Evolutionary conservation across 1,140 invertebrate genomes (phyloP), one percentile per base, ranked within the genome.

Genomic region (Marisa cornuarietis): DNA sequence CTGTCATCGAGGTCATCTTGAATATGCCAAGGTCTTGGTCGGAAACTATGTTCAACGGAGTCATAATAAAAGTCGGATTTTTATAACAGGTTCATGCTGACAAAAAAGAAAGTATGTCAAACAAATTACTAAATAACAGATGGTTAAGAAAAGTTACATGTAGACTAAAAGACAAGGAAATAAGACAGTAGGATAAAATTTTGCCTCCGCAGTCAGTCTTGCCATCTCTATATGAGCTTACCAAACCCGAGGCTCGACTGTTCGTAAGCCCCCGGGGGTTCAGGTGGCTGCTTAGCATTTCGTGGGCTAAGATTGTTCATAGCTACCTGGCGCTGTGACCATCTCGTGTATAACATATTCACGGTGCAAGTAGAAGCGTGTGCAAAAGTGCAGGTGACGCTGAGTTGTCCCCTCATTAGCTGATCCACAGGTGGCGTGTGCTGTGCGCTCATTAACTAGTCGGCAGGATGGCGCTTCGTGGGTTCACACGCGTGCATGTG

Each of bases 71-170:
- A 42, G 2, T 42, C 6, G 31, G 31, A 42, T 42, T 42, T n/a
- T 42, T 4, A 42, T 42, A 42, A 42, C 6, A 42, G 31, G 6
- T 42, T 42, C 31, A 0, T 42, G 31, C 13, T 31, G 49, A 7
- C 2, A 5, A 58, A 0, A 58, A 76, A 61, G 42, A 61, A 49
- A 73, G 0, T 13, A 49, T 24, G n/a, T 26, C 5, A n/a, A 26
- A 31, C 7, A 22, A 66, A 71, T 24, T 69, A 73, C 71, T 65
- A 54, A 73, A 71, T 22, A 58, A 63, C 71, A 79, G 78, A 74
- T 24, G 51, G 69, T 24, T 31, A 63, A 31, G 49, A 52, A 65
- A 58, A 63, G 71, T 0, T 42, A 76, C 0, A 26, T 20, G 18
- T 0, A 54, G 54, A 31, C 10, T 7, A 42, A 54, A 6, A 7